These are phyloP conservation scores for zebrafish (Danio rerio) DNA, from an alignment of 2,113 vertebrate species.

Conservation along the genomic window DNA sequence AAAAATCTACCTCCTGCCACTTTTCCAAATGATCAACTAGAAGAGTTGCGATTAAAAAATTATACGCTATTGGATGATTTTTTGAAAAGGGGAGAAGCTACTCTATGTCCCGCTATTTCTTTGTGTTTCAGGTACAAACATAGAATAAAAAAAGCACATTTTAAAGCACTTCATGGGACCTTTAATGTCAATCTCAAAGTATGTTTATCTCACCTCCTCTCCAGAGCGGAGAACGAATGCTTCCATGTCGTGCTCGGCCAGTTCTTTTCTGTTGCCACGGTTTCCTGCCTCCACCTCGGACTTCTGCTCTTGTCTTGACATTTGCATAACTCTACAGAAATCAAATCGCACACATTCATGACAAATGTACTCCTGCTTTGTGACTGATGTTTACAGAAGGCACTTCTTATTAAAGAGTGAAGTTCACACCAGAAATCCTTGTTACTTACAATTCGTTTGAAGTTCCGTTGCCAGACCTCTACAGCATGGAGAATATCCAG, in stretches of 20 bases:
- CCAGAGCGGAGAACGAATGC: conserved; percentile 89
- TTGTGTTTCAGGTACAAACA: no score
- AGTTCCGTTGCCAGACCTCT: conserved; percentile 86
- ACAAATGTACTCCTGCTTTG: neutral
- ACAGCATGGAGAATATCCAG: conserved; percentile 86
- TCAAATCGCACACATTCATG: neutral
- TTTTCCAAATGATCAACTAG: no score
- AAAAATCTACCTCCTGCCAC: no score
- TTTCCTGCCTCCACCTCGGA: conserved; percentile 86
- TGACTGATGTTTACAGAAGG: neutral
- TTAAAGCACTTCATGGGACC: no score
- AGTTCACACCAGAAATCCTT: neutral
- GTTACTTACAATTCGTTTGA: conserved; percentile 86
- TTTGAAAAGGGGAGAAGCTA: no score
- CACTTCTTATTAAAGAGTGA: neutral
- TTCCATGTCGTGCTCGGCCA: conserved; percentile 84
- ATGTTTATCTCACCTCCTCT: conserved; percentile 78
- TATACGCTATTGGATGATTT: no score
- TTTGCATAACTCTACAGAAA: conserved; percentile 83
- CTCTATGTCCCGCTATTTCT: no score
- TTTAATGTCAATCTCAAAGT: neutral
- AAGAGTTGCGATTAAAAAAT: no score
- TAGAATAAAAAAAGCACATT: no score
- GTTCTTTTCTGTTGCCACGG: conserved; percentile 88
- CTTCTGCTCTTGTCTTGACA: conserved; percentile 85